Conservation (phyloP, 2,888 invertebrate species). For the Pristionchus maxplancki region DNA sequence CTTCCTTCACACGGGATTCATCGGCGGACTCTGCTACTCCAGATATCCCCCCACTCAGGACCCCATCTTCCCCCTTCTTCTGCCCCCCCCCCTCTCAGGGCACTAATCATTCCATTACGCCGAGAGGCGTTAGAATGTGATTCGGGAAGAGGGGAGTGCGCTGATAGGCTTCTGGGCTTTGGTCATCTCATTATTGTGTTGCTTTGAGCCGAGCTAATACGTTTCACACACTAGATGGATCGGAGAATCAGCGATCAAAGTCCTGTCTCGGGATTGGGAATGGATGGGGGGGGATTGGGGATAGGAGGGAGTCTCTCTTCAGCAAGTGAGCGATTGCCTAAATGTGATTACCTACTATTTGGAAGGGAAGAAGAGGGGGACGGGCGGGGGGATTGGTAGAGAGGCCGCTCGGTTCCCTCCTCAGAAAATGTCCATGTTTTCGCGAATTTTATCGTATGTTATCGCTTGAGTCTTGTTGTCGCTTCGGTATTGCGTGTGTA, state of each 20-base stretch:
- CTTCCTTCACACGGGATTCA: slow-evolving; percentile 27
- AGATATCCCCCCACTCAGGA: slow-evolving; percentile 15
- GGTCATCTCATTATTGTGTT: not conserved
- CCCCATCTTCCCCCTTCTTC: not conserved
- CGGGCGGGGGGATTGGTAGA: not conserved
- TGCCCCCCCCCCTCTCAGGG: not conserved
- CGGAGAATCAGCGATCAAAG: not conserved
- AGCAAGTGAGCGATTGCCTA: slow-evolving; percentile 24
- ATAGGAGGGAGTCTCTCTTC: slow-evolving; percentile 17
- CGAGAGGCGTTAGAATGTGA: not conserved
- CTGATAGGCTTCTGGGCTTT: not conserved
- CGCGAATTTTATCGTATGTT: not conserved
- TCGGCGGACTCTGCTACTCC: not conserved
- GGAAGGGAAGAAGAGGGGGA: not conserved
- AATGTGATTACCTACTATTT: slow-evolving; percentile 45
- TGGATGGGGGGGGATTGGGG: not conserved
- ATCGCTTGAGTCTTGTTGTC: not conserved
- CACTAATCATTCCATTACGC: slow-evolving; percentile 41
- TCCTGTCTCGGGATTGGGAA: not conserved
- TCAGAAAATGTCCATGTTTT: not conserved
- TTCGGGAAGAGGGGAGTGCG: not conserved
- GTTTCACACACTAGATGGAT: not conserved
- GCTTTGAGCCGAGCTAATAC: too few species aligned
- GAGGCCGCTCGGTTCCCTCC: not conserved
- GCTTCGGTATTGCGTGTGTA: not conserved